Conservation (phyloP, 2,888 invertebrate genomes). For the Megalurothrips usitatus region DNA sequence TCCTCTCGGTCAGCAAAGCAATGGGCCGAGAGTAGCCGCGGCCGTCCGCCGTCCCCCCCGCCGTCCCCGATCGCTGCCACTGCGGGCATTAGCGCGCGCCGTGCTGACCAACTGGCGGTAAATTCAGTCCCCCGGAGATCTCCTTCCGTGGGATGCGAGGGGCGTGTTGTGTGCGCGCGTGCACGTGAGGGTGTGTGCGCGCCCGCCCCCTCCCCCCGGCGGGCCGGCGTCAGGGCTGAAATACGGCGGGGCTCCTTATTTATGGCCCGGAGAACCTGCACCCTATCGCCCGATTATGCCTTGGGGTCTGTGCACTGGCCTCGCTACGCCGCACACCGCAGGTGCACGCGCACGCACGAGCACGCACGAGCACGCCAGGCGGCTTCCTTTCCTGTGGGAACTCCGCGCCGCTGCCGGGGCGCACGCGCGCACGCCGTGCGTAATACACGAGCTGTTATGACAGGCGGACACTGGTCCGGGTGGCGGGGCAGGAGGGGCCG, state of each 20-base stretch:
- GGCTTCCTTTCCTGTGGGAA: too few species aligned
- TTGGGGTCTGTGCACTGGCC: neutral
- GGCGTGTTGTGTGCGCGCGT: too few species aligned
- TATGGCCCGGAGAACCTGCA: constrained; percentile 12
- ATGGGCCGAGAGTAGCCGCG: neutral
- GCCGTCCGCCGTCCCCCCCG: too few species aligned
- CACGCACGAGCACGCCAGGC: neutral
- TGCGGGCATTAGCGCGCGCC: neutral
- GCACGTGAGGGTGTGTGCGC: neutral
- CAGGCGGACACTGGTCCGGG: neutral
- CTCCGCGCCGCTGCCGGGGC: too few species aligned
- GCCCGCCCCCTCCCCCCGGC: neutral
- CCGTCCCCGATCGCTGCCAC: too few species aligned
- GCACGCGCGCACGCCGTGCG: neutral
- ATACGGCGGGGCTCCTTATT: constrained; percentile 19
- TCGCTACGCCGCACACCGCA: neutral
- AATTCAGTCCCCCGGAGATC: neutral
- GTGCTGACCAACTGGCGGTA: constrained; percentile 1
- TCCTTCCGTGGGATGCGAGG: too few species aligned
- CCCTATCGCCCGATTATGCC: constrained; percentile 25
- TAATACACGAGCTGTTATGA: neutral
- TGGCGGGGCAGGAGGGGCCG: neutral
- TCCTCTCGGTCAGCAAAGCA: neutral
- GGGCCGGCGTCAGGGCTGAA: neutral
- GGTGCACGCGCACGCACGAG: neutral